These are phyloP conservation scores for Megalops atlanticus DNA, from an alignment of 2,113 vertebrate species.

Conservation along the genomic window DNA sequence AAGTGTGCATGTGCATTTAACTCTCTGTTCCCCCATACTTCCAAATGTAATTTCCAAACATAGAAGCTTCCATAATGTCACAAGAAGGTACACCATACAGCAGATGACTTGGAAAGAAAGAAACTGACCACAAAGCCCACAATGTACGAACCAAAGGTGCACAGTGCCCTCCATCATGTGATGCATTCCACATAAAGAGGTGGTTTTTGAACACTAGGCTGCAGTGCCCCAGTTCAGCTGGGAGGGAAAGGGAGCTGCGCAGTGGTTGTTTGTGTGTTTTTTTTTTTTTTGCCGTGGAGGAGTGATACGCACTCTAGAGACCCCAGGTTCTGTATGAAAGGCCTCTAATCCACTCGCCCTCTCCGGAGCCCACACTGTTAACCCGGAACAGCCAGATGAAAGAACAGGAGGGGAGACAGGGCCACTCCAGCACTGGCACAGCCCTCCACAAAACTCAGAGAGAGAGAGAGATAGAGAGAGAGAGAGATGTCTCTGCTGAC, in stretches of 20 bases:
- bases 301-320: neutral
- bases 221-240: too few species aligned
- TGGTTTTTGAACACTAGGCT: too few species aligned
- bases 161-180: neutral
- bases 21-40: too few species aligned
- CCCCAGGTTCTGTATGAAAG: neutral
- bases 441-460: neutral
- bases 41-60: too few species aligned
- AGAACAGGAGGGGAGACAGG: slow-evolving; percentile 19
- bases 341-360: slow-evolving; percentile 25
- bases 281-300: neutral
- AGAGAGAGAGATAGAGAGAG: neutral
- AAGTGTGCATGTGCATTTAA: too few species aligned
- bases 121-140: too few species aligned
- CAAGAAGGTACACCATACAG: too few species aligned
- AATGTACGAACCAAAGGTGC: too few species aligned
- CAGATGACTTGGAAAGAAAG: too few species aligned
- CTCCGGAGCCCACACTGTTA: slow-evolving; percentile 47
- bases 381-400: slow-evolving; percentile 50
- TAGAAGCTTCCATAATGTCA: too few species aligned
- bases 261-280: neutral
- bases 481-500: slow-evolving; percentile 10
- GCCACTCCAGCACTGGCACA: neutral
- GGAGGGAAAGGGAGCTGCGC: too few species aligned
- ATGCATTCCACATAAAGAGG: neutral